Percentiles rank a stretch among this genome's conserved stretches.
Evolutionary conservation across 2,888 invertebrate species (phyloP).

Genomic region (Vesta saturnalis): DNA sequence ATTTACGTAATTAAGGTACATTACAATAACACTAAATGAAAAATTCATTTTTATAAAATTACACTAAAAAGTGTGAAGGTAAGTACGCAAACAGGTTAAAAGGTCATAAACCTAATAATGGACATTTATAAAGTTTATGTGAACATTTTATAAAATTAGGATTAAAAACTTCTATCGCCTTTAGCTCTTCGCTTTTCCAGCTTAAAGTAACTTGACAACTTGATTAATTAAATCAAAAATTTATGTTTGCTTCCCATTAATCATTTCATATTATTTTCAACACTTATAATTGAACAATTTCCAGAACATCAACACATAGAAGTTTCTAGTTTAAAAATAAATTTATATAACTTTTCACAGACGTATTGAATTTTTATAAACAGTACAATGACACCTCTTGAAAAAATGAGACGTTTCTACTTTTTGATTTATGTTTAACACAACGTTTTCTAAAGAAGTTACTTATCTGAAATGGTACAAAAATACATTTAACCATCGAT

Average conservation of each 20-base stretch:
- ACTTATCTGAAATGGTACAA: neutral
- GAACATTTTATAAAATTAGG: no score
- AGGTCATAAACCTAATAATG: no score
- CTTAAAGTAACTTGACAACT: neutral
- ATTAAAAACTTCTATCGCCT: no score
- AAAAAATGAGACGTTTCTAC: neutral
- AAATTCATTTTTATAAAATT: no score
- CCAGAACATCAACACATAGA: neutral
- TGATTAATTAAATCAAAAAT: neutral
- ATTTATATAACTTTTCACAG: neutral
- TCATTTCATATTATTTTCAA: neutral
- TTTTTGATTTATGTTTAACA: neutral
- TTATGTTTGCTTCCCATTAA: neutral
- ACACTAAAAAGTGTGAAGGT: no score
- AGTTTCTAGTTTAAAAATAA: neutral
- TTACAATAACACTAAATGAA: no score
- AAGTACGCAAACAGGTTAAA: no score
- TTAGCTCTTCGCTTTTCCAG: neutral
- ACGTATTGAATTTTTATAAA: no score
- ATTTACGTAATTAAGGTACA: no score
- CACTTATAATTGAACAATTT: neutral
- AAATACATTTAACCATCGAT: neutral
- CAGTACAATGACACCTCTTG: no score
- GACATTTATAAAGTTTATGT: no score
- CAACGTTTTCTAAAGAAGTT: neutral